A percentile compares a stretch with the other conserved stretches of the same genome.
phyloP scores from a whole-genome alignment of 2,113 vertebrate species.

The Neodontobutis hainanensis region DNA sequence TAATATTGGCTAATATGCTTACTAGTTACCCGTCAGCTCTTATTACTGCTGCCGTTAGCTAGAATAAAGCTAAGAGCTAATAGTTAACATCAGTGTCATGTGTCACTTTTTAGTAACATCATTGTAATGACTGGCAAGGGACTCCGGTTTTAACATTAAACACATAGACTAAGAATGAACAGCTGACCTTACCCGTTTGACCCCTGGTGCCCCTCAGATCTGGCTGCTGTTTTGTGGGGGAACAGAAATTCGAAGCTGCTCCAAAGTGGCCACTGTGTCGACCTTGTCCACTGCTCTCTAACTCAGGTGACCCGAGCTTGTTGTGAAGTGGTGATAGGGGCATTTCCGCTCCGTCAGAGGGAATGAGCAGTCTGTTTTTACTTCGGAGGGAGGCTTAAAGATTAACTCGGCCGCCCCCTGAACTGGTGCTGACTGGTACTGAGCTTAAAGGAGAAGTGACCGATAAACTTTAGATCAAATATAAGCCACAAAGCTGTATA shows the following conservation, averaged over 20 bases:
- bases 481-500: no score
- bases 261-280: slow-evolving; percentile 53
- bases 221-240: slow-evolving; percentile 12
- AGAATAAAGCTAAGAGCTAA: no score
- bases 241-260: slow-evolving; percentile 13
- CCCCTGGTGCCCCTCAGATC: not conserved
- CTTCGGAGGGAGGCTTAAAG: slow-evolving; percentile 64
- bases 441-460: slow-evolving; percentile 31
- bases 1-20: no score
- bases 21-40: no score
- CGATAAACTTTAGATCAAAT: slow-evolving; percentile 15
- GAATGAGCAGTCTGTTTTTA: slow-evolving; percentile 30
- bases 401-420: slow-evolving; percentile 65
- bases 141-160: no score
- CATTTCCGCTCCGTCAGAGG: slow-evolving; percentile 12
- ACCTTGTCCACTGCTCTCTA: slow-evolving; percentile 37
- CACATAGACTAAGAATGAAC: not conserved
- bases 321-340: slow-evolving; percentile 1
- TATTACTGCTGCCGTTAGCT: no score
- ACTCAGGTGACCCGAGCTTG: slow-evolving; percentile 58
- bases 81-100: no score
- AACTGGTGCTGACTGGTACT: slow-evolving; percentile 47
- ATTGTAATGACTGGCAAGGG: no score
- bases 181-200: slow-evolving; percentile 29
- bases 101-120: no score